Conservation (phyloP, 2,113 vertebrate genomes). For the Maccullochella peelii region DNA sequence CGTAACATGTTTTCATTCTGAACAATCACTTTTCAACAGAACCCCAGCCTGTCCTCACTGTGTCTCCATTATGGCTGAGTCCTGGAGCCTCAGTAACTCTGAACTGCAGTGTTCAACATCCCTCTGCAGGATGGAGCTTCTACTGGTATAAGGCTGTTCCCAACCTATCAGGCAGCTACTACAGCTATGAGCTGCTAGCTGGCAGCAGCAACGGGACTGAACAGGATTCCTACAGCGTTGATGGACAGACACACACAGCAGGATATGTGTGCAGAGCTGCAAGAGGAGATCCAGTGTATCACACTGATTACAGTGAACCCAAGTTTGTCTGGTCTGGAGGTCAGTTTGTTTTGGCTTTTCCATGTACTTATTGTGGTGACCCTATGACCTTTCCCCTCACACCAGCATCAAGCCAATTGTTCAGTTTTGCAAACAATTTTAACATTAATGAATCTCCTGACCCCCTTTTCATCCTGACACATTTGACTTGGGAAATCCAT, state of each 20-base stretch:
- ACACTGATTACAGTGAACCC: conserved; percentile 12
- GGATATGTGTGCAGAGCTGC: conserved; percentile 61
- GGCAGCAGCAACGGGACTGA: conserved; percentile 1
- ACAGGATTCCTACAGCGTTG: conserved; percentile 37
- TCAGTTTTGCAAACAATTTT: too few species aligned
- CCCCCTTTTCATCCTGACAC: too few species aligned
- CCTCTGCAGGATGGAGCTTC: conserved; percentile 45
- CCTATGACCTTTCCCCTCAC: too few species aligned
- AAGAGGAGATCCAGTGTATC: conserved; percentile 32
- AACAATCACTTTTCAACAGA: too few species aligned
- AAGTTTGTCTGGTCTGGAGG: conserved; percentile 59
- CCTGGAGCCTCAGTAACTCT: conserved; percentile 64
- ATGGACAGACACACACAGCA: conserved; percentile 47
- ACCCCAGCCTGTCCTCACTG: too few species aligned
- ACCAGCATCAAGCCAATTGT: too few species aligned
- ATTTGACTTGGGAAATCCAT: too few species aligned
- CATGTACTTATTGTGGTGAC: too few species aligned
- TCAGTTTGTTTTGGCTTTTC: conserved; percentile 16
- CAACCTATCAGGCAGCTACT: background rate
- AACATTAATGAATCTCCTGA: too few species aligned
- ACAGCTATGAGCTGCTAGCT: conserved; percentile 24
- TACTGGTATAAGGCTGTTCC: conserved; percentile 47
- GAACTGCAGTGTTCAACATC: conserved; percentile 37
- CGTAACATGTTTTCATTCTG: too few species aligned
- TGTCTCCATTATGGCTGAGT: conserved; percentile 26